Percentiles rank a stretch among this genome's conserved stretches.
Evolutionary conservation across 2,113 vertebrate species (phyloP).

Genomic region (Myrmecophaga tridactyla): DNA sequence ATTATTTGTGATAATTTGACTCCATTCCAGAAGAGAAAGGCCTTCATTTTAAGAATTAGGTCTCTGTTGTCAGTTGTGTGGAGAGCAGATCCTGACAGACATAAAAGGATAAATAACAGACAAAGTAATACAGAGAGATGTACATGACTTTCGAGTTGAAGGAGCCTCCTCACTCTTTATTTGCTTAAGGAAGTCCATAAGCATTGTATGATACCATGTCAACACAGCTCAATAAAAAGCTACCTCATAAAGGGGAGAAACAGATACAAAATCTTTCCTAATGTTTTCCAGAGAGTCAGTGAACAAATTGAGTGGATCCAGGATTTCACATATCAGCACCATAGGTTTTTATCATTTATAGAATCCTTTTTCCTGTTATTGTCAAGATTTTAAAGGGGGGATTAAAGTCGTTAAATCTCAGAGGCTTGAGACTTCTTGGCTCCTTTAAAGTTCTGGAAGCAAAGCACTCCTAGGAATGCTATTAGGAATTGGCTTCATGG

Average conservation of each 20-base stretch:
- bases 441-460: constrained; percentile 54
- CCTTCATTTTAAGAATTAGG: background rate
- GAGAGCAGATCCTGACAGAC: background rate
- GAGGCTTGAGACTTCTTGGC: constrained; percentile 52
- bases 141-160: background rate
- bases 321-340: constrained; percentile 40
- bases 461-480: constrained; percentile 24
- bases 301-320: background rate
- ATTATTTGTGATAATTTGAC: background rate
- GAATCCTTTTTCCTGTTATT: background rate
- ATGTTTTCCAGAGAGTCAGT: constrained; percentile 18
- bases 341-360: constrained; percentile 21
- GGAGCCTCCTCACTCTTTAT: background rate
- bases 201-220: background rate
- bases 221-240: background rate
- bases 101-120: background rate
- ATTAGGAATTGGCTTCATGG: constrained; percentile 25
- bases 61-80: background rate
- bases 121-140: background rate
- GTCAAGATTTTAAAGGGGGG: constrained; percentile 54
- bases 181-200: background rate
- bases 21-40: background rate
- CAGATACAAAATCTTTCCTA: background rate
- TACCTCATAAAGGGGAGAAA: background rate
- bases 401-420: constrained; percentile 52